phyloP scores from a whole-genome alignment of 2,888 invertebrate genomes.

The Eupeodes luniger region DNA sequence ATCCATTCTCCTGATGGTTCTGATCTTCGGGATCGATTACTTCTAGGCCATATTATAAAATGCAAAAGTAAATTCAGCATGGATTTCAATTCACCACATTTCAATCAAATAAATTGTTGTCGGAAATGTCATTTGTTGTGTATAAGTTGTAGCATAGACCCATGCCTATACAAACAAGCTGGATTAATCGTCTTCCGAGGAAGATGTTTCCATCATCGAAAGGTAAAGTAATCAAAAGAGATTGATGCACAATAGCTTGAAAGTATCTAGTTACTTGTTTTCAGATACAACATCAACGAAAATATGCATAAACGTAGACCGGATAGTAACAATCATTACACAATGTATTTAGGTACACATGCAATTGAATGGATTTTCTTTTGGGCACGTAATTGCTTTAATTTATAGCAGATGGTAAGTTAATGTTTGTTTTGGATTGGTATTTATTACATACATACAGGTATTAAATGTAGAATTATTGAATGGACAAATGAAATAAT shows the following conservation, averaged over 20 bases:
- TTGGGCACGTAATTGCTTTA: background rate
- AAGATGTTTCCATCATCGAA: constrained; percentile 56
- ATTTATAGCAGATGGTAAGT: constrained; percentile 23
- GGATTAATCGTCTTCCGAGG: constrained; percentile 16
- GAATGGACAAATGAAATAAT: too few species aligned
- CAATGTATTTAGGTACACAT: background rate
- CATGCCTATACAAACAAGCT: background rate
- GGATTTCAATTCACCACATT: constrained; percentile 67
- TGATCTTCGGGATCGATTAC: constrained; percentile 31
- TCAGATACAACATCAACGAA: background rate
- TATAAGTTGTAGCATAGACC: constrained; percentile 36
- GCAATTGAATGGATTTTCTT: background rate
- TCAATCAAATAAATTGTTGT: constrained; percentile 64
- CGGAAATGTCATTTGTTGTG: constrained; percentile 67
- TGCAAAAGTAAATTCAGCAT: constrained; percentile 20
- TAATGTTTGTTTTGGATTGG: constrained; percentile 6
- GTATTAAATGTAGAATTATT: too few species aligned
- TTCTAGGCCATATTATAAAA: constrained; percentile 21
- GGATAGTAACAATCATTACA: background rate
- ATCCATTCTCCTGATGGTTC: constrained; percentile 18
- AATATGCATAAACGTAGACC: background rate
- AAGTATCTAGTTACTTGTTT: constrained; percentile 13
- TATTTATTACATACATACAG: background rate
- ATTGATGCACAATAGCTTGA: constrained; percentile 37
- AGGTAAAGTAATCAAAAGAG: constrained; percentile 25